Conservation (phyloP, 2,797 vertebrate species). For the Margarornis squamiger region DNA sequence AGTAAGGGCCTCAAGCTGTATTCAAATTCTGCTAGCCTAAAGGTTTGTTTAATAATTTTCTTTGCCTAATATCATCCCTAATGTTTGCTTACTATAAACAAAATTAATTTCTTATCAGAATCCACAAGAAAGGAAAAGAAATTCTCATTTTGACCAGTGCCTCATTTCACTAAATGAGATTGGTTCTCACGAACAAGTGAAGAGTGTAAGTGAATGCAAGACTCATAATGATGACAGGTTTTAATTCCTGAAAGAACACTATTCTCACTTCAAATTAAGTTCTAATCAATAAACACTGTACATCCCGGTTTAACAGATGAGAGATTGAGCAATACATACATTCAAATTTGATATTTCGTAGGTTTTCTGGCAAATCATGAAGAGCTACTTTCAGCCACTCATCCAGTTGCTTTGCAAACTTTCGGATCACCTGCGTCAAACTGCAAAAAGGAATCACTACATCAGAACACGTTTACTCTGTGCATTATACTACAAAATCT, state of each 20-base stretch:
- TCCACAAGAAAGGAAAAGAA: neutral
- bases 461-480: neutral
- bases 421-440: constrained; percentile 97
- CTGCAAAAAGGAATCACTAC: constrained; percentile 72
- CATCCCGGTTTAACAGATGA: neutral
- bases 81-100: constrained; percentile 63
- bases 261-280: constrained; percentile 22
- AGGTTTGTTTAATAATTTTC: constrained; percentile 68
- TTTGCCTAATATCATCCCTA: constrained; percentile 60
- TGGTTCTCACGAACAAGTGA: neutral
- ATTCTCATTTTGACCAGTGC: neutral
- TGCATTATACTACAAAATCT: neutral
- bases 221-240: neutral
- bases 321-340: constrained; percentile 74
- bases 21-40: constrained; percentile 65
- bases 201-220: neutral
- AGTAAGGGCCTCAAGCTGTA: constrained; percentile 69
- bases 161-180: neutral
- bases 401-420: constrained; percentile 98
- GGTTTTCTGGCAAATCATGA: constrained; percentile 95
- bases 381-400: constrained; percentile 98
- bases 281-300: neutral
- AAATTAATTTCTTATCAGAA: constrained; percentile 41
- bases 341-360: constrained; percentile 98
- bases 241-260: neutral